Conservation (phyloP, 2,113 vertebrate species). For the Oenanthe melanoleuca region DNA sequence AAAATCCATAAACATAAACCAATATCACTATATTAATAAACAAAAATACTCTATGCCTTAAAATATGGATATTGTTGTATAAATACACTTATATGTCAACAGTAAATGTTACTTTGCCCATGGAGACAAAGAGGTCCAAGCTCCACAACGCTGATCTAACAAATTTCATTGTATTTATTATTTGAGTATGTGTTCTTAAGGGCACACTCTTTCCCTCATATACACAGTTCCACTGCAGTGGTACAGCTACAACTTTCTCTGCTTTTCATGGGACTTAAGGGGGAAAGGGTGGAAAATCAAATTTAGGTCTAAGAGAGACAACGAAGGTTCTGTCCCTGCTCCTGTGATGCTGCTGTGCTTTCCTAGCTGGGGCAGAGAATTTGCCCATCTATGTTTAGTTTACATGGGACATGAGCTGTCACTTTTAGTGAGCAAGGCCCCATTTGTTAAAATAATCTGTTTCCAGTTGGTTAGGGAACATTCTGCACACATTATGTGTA, state of each 20-base stretch:
- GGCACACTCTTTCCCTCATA: not conserved
- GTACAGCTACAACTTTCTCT: not conserved
- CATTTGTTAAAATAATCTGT: slow-evolving; percentile 45
- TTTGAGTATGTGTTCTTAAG: not conserved
- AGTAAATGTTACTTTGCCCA: not conserved
- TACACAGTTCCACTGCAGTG: not conserved
- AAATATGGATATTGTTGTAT: not conserved
- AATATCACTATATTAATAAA: not conserved
- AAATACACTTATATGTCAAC: not conserved
- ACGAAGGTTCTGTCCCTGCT: not conserved
- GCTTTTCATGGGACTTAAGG: not conserved
- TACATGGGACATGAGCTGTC: not conserved
- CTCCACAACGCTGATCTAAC: not conserved
- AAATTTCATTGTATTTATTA: not conserved
- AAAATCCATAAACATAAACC: not conserved
- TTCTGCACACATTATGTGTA: slow-evolving; percentile 42
- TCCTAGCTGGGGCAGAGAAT: not conserved
- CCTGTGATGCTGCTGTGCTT: not conserved
- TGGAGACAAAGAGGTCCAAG: not conserved
- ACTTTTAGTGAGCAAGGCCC: not conserved
- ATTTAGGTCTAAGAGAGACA: not conserved
- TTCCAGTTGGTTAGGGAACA: slow-evolving; percentile 41
- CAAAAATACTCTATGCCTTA: not conserved
- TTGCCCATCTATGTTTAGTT: not conserved
- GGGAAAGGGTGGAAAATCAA: not conserved